Base-by-base conservation (phyloP, 2,797 vertebrate genomes). In the Lophotriccus pileatus region DNA sequence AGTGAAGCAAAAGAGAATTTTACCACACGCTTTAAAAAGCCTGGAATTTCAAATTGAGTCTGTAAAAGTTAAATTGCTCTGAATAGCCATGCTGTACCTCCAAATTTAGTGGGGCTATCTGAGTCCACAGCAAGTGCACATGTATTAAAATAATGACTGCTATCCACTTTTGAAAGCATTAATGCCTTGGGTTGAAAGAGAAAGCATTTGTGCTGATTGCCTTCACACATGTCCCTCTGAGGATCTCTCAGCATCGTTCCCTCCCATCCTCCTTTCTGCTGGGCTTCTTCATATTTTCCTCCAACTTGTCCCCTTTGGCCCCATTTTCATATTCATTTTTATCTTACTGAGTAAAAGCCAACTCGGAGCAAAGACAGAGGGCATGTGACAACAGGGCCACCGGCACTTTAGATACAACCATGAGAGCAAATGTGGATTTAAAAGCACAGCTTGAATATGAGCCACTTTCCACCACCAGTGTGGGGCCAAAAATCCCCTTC, bases 1-100 rank as follows among this genome's bases (percentile, higher is more conserved):
- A 80, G 80, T 59, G 91, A 94, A 93, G 93, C 84, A 93, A 95
- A 82, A 84, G 63, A 49, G 81, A 89, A 87, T 95, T 96, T 95
- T 90, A 93, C 10, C 81, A 90, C 74, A 58, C 1, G 64, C 86
- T 93, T 95, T 93, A 76, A 96, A 94, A 90, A 67, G 72, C 44
- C 63, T 49, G 60, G 87, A 49, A 87, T 79, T 94, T 93, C 90
- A 93, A 91, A 85, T 47, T 50, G 85, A 90, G 80, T 24, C 90
- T 82, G 90, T 73, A 92, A 58, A 95, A 95, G 77, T 87, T 41
- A 67, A 94, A 87, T 94, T 82, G 89, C 78, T 94, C 84, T 82
- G 88, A 87, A 95, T 28, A 90, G 92, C 74, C 64, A 32, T 2
- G 39, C 47, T 3, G 2, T 47, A 50, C 74, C 93, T 77, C 56